Evolutionary conservation across 2,113 vertebrate species (phyloP).

Genomic region (Dromas ardeola): DNA sequence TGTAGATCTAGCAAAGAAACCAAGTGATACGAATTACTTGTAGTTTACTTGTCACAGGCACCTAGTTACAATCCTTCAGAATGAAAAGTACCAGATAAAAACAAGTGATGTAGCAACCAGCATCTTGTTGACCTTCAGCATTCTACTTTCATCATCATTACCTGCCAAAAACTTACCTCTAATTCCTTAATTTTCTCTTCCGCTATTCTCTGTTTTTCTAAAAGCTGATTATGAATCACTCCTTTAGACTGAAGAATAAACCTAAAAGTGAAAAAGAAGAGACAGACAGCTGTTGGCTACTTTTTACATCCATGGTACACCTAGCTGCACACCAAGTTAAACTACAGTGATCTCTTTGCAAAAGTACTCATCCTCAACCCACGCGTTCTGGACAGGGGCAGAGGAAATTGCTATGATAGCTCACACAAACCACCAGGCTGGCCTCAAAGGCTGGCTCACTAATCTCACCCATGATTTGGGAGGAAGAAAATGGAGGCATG

Average conservation of each 20-base stretch:
- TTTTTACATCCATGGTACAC: background rate
- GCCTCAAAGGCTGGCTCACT: background rate
- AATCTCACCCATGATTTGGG: background rate
- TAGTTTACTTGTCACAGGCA: background rate
- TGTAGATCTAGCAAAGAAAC: background rate
- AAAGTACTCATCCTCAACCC: background rate
- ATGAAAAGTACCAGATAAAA: background rate
- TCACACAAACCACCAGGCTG: background rate
- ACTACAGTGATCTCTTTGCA: background rate
- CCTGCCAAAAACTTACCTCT: constrained; percentile 81
- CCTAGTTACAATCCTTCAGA: background rate
- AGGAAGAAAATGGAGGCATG: background rate
- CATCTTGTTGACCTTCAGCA: background rate
- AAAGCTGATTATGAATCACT: constrained; percentile 89
- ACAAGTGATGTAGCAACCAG: background rate
- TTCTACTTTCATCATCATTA: background rate
- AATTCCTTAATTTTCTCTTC: constrained; percentile 97
- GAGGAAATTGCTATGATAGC: background rate
- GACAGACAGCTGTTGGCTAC: background rate
- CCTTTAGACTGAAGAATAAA: constrained; percentile 95
- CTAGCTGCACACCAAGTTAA: background rate
- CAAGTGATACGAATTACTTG: background rate
- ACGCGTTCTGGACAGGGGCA: background rate
- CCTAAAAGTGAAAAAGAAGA: constrained; percentile 74
- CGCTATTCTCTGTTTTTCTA: constrained; percentile 91